These are phyloP conservation scores for Fistularia tabacaria DNA, from an alignment of 2,797 vertebrate genomes.

Conservation along the genomic window DNA sequence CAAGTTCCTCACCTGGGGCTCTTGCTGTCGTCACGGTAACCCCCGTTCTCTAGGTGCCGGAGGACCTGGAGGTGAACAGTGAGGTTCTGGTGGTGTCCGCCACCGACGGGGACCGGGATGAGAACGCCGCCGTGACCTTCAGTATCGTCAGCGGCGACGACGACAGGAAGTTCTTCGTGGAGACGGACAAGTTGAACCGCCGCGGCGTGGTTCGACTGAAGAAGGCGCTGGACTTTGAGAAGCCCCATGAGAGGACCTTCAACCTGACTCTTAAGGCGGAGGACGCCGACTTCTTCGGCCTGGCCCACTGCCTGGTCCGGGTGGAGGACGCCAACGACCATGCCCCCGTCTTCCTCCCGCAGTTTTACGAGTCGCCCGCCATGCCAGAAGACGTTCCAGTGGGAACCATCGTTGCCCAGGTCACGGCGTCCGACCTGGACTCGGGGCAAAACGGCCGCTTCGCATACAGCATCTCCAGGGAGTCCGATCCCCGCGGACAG, in stretches of 20 bases:
- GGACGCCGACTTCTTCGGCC: conserved; percentile 83
- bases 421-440: conserved; percentile 83
- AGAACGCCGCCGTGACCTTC: conserved; percentile 83
- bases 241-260: not conserved
- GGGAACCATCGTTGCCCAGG: conserved; percentile 77
- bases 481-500: conserved; percentile 77
- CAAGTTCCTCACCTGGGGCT: too few species aligned
- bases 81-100: conserved; percentile 78
- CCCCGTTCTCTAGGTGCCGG: too few species aligned
- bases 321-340: conserved; percentile 89
- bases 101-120: conserved; percentile 78
- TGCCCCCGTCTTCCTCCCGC: conserved; percentile 82
- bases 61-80: too few species aligned
- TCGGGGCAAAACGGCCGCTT: conserved; percentile 83
- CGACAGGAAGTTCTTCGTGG: conserved; percentile 86
- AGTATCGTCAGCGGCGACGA: conserved; percentile 82
- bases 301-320: conserved; percentile 80
- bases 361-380: conserved; percentile 74
- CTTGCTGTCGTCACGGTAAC: too few species aligned
- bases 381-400: conserved; percentile 78
- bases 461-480: conserved; percentile 76
- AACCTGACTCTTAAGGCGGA: conserved; percentile 68
- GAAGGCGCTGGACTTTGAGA: conserved; percentile 85
- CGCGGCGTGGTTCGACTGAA: conserved; percentile 81
- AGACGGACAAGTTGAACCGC: conserved; percentile 78